Conservation (phyloP, 1,140 invertebrate genomes). For the Venturia canescens region DNA sequence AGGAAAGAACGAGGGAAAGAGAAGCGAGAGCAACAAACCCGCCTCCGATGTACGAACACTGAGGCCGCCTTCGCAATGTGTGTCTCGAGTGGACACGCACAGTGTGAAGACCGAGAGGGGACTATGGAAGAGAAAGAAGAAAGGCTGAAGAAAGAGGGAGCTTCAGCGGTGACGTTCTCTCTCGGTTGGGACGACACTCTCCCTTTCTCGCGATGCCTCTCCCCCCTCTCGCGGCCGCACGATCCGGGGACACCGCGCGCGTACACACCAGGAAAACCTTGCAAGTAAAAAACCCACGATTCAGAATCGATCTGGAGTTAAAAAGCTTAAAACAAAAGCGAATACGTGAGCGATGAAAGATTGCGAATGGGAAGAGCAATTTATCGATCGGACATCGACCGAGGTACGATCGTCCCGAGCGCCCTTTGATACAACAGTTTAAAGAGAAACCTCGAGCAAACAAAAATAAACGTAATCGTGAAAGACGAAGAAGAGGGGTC, state of each 20-base stretch:
- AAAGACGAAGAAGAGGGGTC: too few relatives aligned
- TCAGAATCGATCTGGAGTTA: too few relatives aligned
- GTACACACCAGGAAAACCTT: background rate
- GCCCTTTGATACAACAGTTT: too few relatives aligned
- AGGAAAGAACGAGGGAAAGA: conserved; percentile 31
- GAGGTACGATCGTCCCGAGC: too few relatives aligned
- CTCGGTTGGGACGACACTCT: conserved; percentile 34
- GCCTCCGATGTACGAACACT: conserved; percentile 60
- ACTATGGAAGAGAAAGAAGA: background rate
- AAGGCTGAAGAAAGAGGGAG: background rate
- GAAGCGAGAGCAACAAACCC: conserved; percentile 54
- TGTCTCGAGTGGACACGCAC: conserved; percentile 1
- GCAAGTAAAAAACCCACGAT: too few relatives aligned
- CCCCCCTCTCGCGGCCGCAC: background rate
- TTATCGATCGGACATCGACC: too few relatives aligned
- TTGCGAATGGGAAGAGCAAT: too few relatives aligned
- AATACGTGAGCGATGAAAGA: background rate
- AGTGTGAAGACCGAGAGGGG: background rate
- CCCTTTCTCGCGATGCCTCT: conserved; percentile 42
- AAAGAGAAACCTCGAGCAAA: too few relatives aligned
- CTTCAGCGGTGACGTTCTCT: conserved; percentile 27
- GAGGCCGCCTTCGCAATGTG: conserved; percentile 53
- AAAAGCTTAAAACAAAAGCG: background rate
- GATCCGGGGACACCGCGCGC: background rate
- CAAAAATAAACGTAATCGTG: too few relatives aligned